These are phyloP conservation scores for Dascillus cervinus DNA, from an alignment of 2,888 invertebrate genomes.

Conservation along the genomic window DNA sequence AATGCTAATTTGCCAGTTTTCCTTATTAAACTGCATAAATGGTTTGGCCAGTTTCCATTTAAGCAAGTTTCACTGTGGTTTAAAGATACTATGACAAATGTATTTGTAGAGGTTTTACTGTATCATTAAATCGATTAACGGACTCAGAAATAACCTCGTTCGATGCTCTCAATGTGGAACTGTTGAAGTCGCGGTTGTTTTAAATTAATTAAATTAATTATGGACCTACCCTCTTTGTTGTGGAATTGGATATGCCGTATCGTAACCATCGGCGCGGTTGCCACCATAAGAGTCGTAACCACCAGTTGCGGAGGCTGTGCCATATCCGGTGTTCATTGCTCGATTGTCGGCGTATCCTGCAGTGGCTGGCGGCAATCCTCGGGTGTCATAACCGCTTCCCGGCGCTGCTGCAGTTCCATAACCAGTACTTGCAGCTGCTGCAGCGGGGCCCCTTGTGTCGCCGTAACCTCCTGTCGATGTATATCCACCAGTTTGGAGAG, in stretches of 20 bases:
- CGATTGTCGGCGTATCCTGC: constrained; percentile 14
- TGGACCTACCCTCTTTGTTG: constrained; percentile 32
- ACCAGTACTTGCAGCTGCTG: constrained; percentile 9
- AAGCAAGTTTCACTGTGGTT: too few species aligned
- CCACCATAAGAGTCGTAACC: constrained; percentile 23
- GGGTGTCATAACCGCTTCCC: constrained; percentile 11
- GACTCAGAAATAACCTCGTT: too few species aligned
- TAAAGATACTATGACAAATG: too few species aligned
- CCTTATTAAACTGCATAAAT: too few species aligned
- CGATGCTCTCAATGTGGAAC: too few species aligned
- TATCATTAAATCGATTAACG: too few species aligned
- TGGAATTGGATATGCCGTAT: constrained; percentile 30
- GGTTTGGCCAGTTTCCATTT: too few species aligned
- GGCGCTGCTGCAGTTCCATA: constrained; percentile 5
- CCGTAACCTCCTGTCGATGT: constrained; percentile 7
- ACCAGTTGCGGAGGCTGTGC: constrained; percentile 14
- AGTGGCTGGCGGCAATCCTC: not conserved
- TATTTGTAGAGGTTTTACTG: too few species aligned
- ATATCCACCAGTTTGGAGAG: too few species aligned
- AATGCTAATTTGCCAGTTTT: too few species aligned
- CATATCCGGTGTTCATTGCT: constrained; percentile 7
- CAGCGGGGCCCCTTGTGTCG: constrained; percentile 9
- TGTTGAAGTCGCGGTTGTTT: too few species aligned
- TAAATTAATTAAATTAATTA: not conserved
- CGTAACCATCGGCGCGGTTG: constrained; percentile 23